Conservation (phyloP, 2,888 invertebrate genomes). For the Byasa hedistus region DNA sequence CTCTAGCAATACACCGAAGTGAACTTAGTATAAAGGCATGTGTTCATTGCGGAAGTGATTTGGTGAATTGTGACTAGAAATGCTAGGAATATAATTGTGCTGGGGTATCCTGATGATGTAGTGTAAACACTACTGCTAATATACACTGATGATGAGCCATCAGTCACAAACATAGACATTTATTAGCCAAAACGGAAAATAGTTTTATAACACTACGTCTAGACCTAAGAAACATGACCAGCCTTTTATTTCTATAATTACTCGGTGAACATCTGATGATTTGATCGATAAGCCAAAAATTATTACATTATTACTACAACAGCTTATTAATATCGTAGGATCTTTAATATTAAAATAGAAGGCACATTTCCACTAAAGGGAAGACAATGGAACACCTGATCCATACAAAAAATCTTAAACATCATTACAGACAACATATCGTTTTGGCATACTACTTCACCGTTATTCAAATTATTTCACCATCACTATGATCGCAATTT, state of each 20-base stretch:
- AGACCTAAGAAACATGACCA: not conserved
- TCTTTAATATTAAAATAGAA: slow-evolving; percentile 27
- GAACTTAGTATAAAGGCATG: slow-evolving; percentile 9
- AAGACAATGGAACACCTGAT: slow-evolving; percentile 32
- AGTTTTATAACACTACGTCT: not conserved
- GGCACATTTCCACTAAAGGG: slow-evolving; percentile 36
- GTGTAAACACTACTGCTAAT: slow-evolving; percentile 6
- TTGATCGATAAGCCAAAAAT: slow-evolving; percentile 5
- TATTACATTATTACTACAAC: not conserved
- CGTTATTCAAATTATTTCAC: slow-evolving; percentile 32
- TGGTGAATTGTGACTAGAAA: slow-evolving; percentile 55
- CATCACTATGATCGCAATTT: slow-evolving; percentile 50
- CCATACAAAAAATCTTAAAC: slow-evolving; percentile 37
- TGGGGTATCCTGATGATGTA: slow-evolving; percentile 16
- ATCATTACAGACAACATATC: slow-evolving; percentile 55
- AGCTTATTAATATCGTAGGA: slow-evolving; percentile 5
- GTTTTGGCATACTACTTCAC: slow-evolving; percentile 66
- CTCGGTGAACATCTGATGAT: slow-evolving; percentile 3
- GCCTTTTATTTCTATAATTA: slow-evolving; percentile 3
- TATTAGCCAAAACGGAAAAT: not conserved
- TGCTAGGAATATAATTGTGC: slow-evolving; percentile 42
- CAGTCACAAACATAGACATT: not conserved
- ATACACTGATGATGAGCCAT: not conserved
- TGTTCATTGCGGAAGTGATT: slow-evolving; percentile 34
- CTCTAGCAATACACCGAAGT: slow-evolving; percentile 2